Conservation (phyloP, 2,113 vertebrate genomes). For the Eretmochelys imbricata region DNA sequence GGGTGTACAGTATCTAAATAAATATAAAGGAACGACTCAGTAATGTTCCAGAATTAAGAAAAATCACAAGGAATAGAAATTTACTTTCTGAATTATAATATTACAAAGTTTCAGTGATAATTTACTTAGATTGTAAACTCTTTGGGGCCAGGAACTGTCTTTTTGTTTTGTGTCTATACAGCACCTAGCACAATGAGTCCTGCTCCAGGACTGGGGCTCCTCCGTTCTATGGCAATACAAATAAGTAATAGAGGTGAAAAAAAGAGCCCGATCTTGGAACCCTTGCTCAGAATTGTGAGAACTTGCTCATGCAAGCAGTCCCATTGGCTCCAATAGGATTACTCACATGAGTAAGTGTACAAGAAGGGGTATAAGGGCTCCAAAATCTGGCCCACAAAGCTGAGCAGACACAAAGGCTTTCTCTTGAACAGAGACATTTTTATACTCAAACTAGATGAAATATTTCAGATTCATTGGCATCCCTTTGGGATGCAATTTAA, state of each 20-base stretch:
- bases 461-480: conserved; percentile 38
- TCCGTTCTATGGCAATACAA: neutral
- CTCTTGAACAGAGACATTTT: conserved; percentile 30
- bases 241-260: neutral
- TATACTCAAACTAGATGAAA: conserved; percentile 26
- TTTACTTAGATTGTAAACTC: neutral
- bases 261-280: neutral
- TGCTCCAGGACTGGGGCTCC: neutral
- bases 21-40: neutral
- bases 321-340: neutral
- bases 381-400: neutral
- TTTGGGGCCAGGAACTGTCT: neutral
- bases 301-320: neutral
- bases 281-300: neutral
- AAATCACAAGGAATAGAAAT: neutral
- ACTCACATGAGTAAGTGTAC: neutral
- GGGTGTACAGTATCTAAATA: neutral
- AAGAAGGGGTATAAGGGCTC: neutral
- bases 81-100: neutral
- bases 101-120: neutral
- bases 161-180: too few species aligned
- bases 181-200: neutral
- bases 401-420: neutral
- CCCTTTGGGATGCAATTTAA: conserved; percentile 40
- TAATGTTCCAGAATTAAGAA: neutral